Percentiles rank a stretch among this genome's conserved stretches.
Evolutionary conservation across 2,113 vertebrate species (phyloP).

Genomic region (Marmota flaviventris): DNA sequence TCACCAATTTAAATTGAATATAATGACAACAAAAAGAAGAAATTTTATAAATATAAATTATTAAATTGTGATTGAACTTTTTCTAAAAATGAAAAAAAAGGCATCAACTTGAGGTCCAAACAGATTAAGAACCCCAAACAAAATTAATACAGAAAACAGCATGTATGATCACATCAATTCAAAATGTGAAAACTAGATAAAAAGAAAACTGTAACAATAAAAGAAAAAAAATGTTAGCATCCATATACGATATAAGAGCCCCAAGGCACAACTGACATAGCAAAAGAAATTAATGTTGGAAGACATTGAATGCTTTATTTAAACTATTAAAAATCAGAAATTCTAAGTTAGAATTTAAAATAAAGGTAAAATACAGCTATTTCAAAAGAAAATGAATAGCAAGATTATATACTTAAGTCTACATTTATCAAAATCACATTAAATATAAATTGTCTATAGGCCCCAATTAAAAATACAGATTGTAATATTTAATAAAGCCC

Average conservation of each 20-base stretch:
- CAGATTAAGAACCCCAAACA: neutral
- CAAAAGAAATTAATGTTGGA: neutral
- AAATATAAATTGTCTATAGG: neutral
- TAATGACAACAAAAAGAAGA: neutral
- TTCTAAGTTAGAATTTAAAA: neutral
- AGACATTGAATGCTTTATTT: neutral
- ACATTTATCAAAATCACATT: neutral
- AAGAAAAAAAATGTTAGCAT: neutral
- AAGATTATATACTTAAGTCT: neutral
- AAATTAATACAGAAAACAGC: neutral
- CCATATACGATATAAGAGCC: neutral
- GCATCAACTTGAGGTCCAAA: neutral
- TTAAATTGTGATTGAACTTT: neutral
- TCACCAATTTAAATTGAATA: neutral
- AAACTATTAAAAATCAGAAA: neutral
- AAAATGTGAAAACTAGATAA: neutral
- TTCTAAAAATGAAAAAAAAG: neutral
- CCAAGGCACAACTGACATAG: too few relatives aligned
- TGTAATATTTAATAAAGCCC: neutral
- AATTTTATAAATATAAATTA: neutral
- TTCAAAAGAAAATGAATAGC: neutral
- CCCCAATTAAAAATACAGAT: neutral
- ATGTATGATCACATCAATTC: neutral
- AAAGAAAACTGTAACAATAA: neutral
- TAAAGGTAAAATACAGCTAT: neutral